Evolutionary conservation across 1,140 invertebrate genomes (phyloP), one percentile per base, ranked within the genome.

Genomic region (Eciton burchellii): DNA sequence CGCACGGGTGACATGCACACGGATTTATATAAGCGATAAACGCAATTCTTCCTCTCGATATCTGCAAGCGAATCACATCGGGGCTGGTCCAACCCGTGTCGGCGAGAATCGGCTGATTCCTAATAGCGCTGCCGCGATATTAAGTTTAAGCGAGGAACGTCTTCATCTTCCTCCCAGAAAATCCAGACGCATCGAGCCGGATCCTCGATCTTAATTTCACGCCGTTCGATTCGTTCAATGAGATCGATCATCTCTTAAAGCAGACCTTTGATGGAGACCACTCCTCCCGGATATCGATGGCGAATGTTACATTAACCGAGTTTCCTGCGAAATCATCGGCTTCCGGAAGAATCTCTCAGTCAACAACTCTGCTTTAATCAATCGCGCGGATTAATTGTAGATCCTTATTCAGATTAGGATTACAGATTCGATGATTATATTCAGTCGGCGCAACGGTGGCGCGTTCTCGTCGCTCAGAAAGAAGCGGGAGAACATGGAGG

Each of bases 21-120:
- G 35, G 47, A 68, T 35, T 79, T 79, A 79, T 79, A 79, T 77
- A 76, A 77, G 62, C 68, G 74, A 79, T 79, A 79, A 68, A 63
- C 35, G 63, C 8, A 26, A 68, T 29, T 68, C 19, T n/a, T 79
- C 49, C n/a, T 35, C 35, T n/a, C 35, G 35, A 35, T 35, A 35
- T 35, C 35, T 35, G 12, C 2, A 49, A 43, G 35, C 56, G n/a
- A n/a, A 26, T 14, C 49, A 72, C 68, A 74, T 68, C 57, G 83
- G 52, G 65, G 72, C n/a, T 79, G 21, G 49, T 79, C 16, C 52
- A 57, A 79, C 41, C 21, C 74, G 63, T 49, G n/a, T 66, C 62
- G 41, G 29, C n/a, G n/a, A n/a, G n/a, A n/a, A 24, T 19, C 47
- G 14, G 26, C 49, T 62, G 47, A 29, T 76, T 54, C 19, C 14